phyloP scores from a whole-genome alignment of 1,140 invertebrate genomes.

The Acyrthosiphon pisum region DNA sequence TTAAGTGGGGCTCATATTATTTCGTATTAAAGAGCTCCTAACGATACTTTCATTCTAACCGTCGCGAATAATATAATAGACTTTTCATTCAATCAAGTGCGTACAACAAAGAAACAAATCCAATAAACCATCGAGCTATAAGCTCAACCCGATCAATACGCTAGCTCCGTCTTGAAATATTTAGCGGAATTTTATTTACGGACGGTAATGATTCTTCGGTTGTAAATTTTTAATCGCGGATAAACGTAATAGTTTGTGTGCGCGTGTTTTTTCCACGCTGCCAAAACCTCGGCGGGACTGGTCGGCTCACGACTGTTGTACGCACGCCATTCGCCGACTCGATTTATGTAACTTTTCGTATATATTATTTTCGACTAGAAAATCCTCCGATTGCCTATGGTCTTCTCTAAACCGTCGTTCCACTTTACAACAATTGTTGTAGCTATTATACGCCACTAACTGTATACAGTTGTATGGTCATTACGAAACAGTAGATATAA shows the following conservation, averaged over 20 bases:
- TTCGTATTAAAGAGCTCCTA: not conserved
- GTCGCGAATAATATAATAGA: not conserved
- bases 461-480: not conserved
- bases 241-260: not conserved
- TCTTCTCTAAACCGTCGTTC: not conserved
- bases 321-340: not conserved
- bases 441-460: not conserved
- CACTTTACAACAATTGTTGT: not conserved
- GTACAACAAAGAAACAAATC: not conserved
- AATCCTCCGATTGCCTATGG: not conserved
- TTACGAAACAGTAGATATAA: not conserved
- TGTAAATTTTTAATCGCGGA: not conserved
- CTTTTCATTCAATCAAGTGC: not conserved
- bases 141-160: not conserved
- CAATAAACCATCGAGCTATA: not conserved
- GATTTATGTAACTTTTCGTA: not conserved
- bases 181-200: not conserved
- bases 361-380: not conserved
- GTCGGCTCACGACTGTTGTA: not conserved
- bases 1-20: not conserved
- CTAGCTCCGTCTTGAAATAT: not conserved
- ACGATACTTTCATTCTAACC: not conserved
- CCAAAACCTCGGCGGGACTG: not conserved
- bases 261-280: not conserved
- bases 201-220: not conserved